Evolutionary conservation across 2,113 vertebrate species (phyloP), one percentile per base, ranked within the genome.

Genomic region (Myotis yumanensis): DNA sequence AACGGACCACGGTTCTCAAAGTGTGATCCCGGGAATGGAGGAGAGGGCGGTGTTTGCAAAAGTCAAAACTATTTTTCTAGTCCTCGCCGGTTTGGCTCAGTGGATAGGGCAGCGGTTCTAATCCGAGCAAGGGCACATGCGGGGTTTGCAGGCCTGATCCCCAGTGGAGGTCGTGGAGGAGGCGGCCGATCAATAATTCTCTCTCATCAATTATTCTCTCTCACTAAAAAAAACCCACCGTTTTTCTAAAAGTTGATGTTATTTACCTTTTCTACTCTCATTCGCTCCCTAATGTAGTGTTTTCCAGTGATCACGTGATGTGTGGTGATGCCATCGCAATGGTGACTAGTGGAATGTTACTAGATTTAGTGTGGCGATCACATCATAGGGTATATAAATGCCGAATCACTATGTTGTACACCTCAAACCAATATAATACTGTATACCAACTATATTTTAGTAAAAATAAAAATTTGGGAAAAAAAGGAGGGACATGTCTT

Each of bases 31-130:
- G 3, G 7, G 28, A 46, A 72, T 18, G 64, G 57, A 10, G 5
- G 12, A 15, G 5, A 14, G 5, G 37, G 25, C 10, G 15, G 15
- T 66, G 16, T 85, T 22, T 11, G 0, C n/a, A 69, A 18, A 14
- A 8, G 22, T 52, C 79, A 37, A 51, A 91, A 76, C n/a, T 10
- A 11, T 66, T 81, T 83, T 86, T 77, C 62, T 25, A 46, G 46
- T 15, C 20, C 18, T 32, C 68, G 54, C 8, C 10, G 22, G 7
- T 57, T 57, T 57, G 22, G 54, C 54, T 57, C 54, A 57, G 8
- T 57, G 22, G 54, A 23, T 57, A 57, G 54, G 18, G 9, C 22
- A 10, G 23, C 2, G 8, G 54, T 57, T 57, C 22, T 10, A 18
- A 23, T 23, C 22, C 9, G 22, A 22, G 23, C 22, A 57, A 57